A percentile compares a stretch with the other conserved stretches of the same genome.
Conservation (phyloP, 2,797 vertebrate species). For the Xiphophorus birchmanni region DNA sequence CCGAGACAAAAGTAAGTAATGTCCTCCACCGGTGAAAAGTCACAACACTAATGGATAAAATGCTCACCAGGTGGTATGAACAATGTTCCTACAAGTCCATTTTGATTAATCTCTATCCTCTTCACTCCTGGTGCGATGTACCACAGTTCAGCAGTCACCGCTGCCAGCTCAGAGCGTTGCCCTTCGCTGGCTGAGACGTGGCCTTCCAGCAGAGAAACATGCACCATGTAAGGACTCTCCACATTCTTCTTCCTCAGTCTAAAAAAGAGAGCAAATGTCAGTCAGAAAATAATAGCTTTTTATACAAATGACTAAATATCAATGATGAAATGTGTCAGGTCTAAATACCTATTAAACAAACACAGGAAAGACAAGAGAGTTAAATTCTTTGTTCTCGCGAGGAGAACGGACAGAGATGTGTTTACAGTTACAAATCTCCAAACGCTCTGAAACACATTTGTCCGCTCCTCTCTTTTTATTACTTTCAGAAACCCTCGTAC, state of each 20-base stretch:
- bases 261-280: conserved; percentile 16
- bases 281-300: background rate
- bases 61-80: conserved; percentile 83
- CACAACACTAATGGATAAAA: background rate
- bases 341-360: too few relatives aligned
- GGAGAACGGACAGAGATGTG: too few relatives aligned
- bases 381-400: too few relatives aligned
- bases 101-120: conserved; percentile 74
- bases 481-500: too few relatives aligned
- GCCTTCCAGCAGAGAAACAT: conserved; percentile 75
- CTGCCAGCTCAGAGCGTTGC: conserved; percentile 59
- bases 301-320: background rate
- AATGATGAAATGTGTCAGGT: conserved; percentile 8
- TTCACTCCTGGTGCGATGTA: conserved; percentile 78
- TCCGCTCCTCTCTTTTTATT: too few relatives aligned
- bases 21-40: background rate
- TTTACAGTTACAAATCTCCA: too few relatives aligned
- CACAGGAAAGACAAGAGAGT: too few relatives aligned
- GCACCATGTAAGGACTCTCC: conserved; percentile 72
- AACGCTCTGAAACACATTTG: too few relatives aligned
- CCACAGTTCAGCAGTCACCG: conserved; percentile 71
- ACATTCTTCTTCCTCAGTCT: conserved; percentile 75
- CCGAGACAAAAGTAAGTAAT: background rate
- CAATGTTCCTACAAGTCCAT: conserved; percentile 79
- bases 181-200: conserved; percentile 62